Percentiles rank a stretch among this genome's conserved stretches.
phyloP scores from a whole-genome alignment of 2,888 invertebrate species.

The Oscheius onirici region DNA sequence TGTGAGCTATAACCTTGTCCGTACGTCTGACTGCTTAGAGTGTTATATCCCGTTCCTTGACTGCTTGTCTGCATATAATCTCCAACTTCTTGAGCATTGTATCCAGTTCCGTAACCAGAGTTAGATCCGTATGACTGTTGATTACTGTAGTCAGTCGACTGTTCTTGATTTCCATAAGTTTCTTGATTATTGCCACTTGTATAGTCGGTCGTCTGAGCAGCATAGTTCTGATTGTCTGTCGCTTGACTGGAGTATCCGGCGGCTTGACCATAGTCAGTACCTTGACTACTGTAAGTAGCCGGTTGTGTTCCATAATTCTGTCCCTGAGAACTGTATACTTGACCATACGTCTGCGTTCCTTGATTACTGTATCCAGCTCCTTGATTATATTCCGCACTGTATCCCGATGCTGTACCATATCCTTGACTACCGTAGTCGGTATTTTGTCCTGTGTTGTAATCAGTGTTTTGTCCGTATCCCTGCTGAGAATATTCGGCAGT shows the following conservation, averaged over 20 bases:
- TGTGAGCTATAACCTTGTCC: not conserved
- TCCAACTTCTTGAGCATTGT: not conserved
- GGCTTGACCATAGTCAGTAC: not conserved
- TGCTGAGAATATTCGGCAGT: not conserved
- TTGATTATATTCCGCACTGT: not conserved
- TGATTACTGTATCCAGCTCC: not conserved
- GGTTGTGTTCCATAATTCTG: too few relatives aligned
- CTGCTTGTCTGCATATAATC: slow-evolving; percentile 11
- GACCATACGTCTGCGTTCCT: not conserved
- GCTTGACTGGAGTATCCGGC: slow-evolving; percentile 1
- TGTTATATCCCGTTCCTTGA: slow-evolving; percentile 2
- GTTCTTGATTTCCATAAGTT: not conserved
- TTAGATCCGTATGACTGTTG: not conserved
- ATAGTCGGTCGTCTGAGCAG: not conserved
- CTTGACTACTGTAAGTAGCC: too few relatives aligned
- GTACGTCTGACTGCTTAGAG: not conserved
- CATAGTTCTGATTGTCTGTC: not conserved
- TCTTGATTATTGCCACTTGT: not conserved
- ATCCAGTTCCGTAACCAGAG: not conserved
- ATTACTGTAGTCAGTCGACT: not conserved
- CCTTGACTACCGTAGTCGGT: slow-evolving; percentile 14
- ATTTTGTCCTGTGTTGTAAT: not conserved
- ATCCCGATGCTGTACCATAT: not conserved
- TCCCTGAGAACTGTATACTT: too few relatives aligned
- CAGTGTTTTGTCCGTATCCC: not conserved